These are phyloP conservation scores for Linnaemya vulpina DNA, from an alignment of 2,888 invertebrate genomes.

Conservation along the genomic window DNA sequence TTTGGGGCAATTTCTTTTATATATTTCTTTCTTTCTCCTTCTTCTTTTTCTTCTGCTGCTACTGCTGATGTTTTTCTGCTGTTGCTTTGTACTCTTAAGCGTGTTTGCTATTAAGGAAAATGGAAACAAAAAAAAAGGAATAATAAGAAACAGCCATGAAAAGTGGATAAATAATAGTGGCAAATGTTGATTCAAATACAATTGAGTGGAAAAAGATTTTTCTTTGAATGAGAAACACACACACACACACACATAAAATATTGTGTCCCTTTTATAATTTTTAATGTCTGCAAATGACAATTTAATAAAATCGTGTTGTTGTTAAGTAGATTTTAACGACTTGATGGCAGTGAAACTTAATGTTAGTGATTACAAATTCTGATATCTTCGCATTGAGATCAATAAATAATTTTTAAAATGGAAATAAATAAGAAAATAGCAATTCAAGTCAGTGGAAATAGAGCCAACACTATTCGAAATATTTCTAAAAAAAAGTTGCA, in stretches of 20 bases:
- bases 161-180: conserved; percentile 42
- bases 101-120: conserved; percentile 24
- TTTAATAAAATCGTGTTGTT: conserved; percentile 4
- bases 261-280: conserved; percentile 13
- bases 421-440: no score
- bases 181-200: conserved; percentile 59
- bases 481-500: no score
- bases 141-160: conserved; percentile 42
- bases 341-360: background rate
- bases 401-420: no score
- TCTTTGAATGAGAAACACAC: background rate
- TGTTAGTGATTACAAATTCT: no score
- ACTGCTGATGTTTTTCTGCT: background rate
- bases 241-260: conserved; percentile 3
- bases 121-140: no score
- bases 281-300: conserved; percentile 3
- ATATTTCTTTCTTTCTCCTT: background rate
- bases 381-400: no score
- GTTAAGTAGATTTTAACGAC: conserved; percentile 39
- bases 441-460: no score
- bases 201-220: conserved; percentile 30
- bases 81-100: conserved; percentile 9
- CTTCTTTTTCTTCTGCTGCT: background rate
- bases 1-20: conserved; percentile 56
- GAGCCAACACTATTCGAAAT: no score